Conservation (phyloP, 2,797 vertebrate genomes). For the Eurystomus glaucurus region DNA sequence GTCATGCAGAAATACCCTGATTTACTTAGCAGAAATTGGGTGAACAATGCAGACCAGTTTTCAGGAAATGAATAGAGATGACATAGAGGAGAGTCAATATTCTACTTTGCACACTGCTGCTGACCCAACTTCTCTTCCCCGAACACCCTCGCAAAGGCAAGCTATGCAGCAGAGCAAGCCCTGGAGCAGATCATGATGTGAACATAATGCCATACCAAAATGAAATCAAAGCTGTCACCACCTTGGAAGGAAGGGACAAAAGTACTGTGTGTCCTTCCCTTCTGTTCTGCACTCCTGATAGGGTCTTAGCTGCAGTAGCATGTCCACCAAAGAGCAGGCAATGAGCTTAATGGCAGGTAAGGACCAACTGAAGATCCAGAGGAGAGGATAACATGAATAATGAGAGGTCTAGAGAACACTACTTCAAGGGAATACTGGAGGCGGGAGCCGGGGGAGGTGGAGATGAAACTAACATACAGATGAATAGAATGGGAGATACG, state of each 20-base stretch:
- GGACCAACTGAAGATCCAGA: not conserved
- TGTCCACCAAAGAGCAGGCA: not conserved
- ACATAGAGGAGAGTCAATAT: not conserved
- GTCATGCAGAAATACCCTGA: not conserved
- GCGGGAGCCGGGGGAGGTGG: rapidly evolving
- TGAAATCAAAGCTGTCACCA: not conserved
- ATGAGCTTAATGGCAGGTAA: rapidly evolving
- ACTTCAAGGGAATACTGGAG: not conserved
- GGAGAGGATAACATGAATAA: not conserved
- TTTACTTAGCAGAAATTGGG: constrained; percentile 16
- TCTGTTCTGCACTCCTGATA: not conserved
- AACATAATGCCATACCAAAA: not conserved
- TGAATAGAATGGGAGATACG: not conserved
- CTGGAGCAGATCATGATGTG: not conserved
- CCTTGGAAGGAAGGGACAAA: not conserved
- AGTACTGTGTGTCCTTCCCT: not conserved
- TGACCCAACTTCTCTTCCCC: not conserved
- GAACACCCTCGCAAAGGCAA: not conserved
- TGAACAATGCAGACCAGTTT: constrained; percentile 11
- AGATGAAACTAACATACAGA: not conserved
- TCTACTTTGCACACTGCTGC: not conserved
- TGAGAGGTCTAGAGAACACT: not conserved
- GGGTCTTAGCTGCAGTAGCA: rapidly evolving
- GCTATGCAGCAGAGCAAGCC: not conserved
- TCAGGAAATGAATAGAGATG: not conserved